Evolutionary conservation across 2,113 vertebrate genomes (phyloP), one percentile per base, ranked within the genome.

Genomic region (Leiothrix lutea): DNA sequence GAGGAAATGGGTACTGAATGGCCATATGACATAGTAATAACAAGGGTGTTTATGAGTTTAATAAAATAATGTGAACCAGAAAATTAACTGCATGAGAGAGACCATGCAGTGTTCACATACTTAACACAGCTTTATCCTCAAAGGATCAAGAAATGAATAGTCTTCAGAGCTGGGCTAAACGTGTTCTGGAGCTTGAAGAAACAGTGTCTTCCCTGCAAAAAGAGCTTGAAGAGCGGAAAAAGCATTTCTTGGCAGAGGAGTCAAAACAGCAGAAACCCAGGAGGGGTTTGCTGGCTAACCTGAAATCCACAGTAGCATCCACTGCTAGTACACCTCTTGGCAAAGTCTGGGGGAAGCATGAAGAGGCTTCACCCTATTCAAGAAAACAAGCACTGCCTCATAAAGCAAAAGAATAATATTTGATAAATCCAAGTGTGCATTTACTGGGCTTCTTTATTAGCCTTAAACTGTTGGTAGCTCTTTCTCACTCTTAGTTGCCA

Each of bases 251-350:
- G 25, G 14, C 51, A 42, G 97, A 97, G n/a, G 97, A 98, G 6
- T 56, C 94, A 2, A 97, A 97, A 22, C 95, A 91, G 77, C 72
- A 95, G 24, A 99, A 98, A 83, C 60, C 93, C 17, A 98, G 94
- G 80, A 97, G 95, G 70, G 96, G 98, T 50, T 97, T 99, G 24
- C 96, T 99, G 42, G 98, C 98, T 56, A 99, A 98, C 95, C 95
- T 99, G 73, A 98, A 97, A 93, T 98, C 98, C 35, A 97, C 98
- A 1, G 98, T 98, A 73, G 96, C 97, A 7, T 97, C 98, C 14
- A 98, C 97, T 45, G 94, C 97, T 50, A 94, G 90, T 56, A 72
- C 80, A 8, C 31, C 95, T 10, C 81, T 96, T 5, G 79, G 93
- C 25, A 98, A 98, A 79, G 93, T 80, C 5, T 94, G 97, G 38